A percentile compares a stretch with the other conserved stretches of the same genome.
phyloP scores from a whole-genome alignment of 2,113 vertebrate genomes.

The Ailurus styani region DNA sequence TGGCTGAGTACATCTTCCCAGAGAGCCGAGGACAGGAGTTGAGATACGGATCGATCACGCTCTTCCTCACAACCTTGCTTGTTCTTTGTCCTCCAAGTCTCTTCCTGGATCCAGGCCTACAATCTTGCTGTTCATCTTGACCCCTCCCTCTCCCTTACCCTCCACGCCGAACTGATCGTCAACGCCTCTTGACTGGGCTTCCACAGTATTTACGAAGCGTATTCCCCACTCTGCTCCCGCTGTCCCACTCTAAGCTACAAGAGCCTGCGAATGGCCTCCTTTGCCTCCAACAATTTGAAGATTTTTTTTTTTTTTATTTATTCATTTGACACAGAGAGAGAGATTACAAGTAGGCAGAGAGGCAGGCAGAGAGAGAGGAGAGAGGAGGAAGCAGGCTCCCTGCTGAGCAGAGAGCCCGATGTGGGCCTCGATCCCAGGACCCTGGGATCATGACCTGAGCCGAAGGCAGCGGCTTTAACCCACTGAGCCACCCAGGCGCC shows the following conservation, averaged over 20 bases:
- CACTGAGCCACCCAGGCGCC: too few species aligned
- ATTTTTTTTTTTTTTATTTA: too few species aligned
- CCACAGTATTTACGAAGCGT: not conserved
- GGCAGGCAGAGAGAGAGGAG: too few species aligned
- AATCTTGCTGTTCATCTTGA: not conserved
- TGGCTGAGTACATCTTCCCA: not conserved
- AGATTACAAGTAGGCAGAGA: too few species aligned
- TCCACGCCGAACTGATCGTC: not conserved
- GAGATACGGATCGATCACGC: not conserved
- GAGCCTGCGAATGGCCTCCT: not conserved
- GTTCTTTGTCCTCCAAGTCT: not conserved
- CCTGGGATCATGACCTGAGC: too few species aligned
- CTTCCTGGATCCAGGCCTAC: not conserved
- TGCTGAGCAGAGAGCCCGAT: too few species aligned
- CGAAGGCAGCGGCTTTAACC: too few species aligned
- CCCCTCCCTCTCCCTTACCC: not conserved
- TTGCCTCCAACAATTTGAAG: not conserved
- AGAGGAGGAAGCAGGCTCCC: too few species aligned
- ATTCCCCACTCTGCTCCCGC: not conserved
- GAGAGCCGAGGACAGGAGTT: not conserved
- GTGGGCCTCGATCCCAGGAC: too few species aligned
- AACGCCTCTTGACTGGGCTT: not conserved
- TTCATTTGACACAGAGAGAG: too few species aligned
- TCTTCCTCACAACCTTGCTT: not conserved
- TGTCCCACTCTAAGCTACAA: not conserved